Conservation (phyloP, 2,113 vertebrate species). For the Nothocercus julius region DNA sequence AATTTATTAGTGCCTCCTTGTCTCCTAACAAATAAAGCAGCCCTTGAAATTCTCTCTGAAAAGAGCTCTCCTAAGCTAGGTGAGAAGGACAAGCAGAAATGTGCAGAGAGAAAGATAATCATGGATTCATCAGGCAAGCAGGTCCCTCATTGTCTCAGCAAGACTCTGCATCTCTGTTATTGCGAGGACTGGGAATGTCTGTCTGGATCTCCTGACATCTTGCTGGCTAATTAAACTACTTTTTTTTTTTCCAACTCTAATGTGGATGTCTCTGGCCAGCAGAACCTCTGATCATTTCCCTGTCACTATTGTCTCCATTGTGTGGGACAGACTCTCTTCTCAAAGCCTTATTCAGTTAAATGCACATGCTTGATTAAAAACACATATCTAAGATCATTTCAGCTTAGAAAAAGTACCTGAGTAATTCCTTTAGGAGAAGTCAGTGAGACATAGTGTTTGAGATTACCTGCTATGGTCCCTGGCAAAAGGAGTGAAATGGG, state of each 20-base stretch:
- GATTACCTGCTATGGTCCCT: neutral
- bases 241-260: neutral
- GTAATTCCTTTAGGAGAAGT: neutral
- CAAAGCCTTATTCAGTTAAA: neutral
- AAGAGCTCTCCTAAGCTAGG: constrained; percentile 66
- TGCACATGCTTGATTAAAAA: neutral
- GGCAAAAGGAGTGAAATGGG: neutral
- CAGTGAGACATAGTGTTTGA: neutral
- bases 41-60: constrained; percentile 77
- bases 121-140: constrained; percentile 12
- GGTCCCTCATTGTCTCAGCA: constrained; percentile 1
- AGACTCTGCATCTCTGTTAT: neutral
- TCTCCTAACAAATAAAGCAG: constrained; percentile 83
- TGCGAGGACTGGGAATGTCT: neutral
- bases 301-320: neutral
- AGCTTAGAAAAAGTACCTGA: neutral
- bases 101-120: constrained; percentile 27
- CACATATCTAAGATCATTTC: neutral
- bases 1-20: constrained; percentile 86
- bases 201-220: neutral
- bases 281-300: neutral
- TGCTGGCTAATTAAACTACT: neutral
- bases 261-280: neutral
- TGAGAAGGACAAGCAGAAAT: constrained; percentile 62
- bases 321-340: neutral